Evolutionary conservation across 1,140 invertebrate species (phyloP).

Genomic region (Pantala flavescens): DNA sequence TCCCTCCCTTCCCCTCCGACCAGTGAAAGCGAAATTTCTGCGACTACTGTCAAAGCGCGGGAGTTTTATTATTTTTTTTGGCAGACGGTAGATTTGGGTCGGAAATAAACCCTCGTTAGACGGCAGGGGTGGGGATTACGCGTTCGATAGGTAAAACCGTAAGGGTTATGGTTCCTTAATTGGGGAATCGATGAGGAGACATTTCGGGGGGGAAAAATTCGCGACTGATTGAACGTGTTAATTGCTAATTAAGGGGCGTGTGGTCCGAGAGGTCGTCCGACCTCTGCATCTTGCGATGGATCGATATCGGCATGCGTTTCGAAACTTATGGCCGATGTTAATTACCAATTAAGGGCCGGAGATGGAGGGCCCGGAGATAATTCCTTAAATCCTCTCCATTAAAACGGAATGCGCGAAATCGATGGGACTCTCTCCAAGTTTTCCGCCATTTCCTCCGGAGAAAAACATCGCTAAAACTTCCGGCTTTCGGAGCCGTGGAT

Average conservation of each 20-base stretch:
- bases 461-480: too few species aligned
- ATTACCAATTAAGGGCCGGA: background rate
- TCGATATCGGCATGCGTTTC: background rate
- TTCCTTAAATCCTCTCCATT: too few species aligned
- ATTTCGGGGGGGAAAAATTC: too few species aligned
- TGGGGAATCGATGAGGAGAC: too few species aligned
- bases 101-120: background rate
- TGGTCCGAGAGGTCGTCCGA: background rate
- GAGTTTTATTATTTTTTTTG: too few species aligned
- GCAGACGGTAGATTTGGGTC: background rate
- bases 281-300: background rate
- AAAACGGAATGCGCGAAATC: too few species aligned
- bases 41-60: background rate
- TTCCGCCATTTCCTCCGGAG: too few species aligned
- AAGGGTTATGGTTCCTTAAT: too few species aligned
- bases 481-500: too few species aligned
- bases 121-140: background rate
- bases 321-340: constrained; percentile 5
- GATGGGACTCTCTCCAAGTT: too few species aligned
- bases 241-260: background rate
- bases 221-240: background rate
- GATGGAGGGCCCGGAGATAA: background rate
- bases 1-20: background rate
- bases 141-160: background rate
- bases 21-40: constrained; percentile 5